Evolutionary conservation across 2,797 vertebrate species (phyloP).

Genomic region (Acanthopagrus latus): DNA sequence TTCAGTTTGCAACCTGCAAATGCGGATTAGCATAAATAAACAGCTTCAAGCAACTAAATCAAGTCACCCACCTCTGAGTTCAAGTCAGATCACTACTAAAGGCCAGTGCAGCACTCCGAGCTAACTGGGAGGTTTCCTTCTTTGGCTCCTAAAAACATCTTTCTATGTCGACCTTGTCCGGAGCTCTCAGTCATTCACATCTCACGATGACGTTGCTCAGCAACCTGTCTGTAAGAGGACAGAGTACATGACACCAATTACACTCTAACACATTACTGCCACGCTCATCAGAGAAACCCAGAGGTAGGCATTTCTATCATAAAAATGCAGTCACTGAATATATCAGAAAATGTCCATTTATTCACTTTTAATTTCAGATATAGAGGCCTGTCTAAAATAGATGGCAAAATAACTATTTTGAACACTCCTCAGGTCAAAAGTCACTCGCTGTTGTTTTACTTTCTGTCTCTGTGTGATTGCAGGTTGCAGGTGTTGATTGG

Average conservation of each 20-base stretch:
- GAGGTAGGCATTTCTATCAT: neutral
- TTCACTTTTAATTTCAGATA: neutral
- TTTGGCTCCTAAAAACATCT: neutral
- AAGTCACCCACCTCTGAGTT: neutral
- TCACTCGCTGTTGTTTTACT: neutral
- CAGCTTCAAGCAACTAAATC: neutral
- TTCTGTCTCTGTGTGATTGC: neutral
- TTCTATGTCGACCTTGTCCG: neutral
- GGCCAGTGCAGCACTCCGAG: neutral
- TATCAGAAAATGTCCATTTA: neutral
- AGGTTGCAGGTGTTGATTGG: neutral
- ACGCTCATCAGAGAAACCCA: neutral
- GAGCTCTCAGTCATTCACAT: neutral
- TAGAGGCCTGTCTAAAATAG: neutral
- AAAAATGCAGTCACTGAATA: neutral
- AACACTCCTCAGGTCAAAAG: neutral
- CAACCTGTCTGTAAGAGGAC: neutral
- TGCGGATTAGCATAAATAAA: neutral
- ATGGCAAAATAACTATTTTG: neutral
- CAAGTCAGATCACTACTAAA: neutral
- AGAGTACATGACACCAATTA: neutral
- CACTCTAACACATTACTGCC: neutral
- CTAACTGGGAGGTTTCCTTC: neutral
- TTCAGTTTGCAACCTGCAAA: neutral
- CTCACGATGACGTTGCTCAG: neutral